These are phyloP conservation scores for Drosophila anomalata DNA, from an alignment of 2,888 invertebrate genomes.

Conservation along the genomic window DNA sequence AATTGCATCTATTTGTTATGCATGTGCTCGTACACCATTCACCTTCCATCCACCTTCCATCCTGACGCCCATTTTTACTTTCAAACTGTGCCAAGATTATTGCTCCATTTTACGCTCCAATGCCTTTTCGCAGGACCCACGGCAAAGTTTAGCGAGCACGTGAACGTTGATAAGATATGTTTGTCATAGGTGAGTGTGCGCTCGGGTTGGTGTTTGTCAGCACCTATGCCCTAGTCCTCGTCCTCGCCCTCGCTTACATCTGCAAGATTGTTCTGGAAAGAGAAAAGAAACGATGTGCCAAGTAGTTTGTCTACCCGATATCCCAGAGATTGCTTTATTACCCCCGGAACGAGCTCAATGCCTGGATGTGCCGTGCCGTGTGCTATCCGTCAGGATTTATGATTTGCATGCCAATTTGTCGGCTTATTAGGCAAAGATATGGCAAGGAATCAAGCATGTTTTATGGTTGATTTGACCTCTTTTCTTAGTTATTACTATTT, in stretches of 20 bases:
- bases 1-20: conserved; percentile 27
- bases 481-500: too few relatives aligned
- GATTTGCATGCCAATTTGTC: conserved; percentile 46
- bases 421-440: conserved; percentile 14
- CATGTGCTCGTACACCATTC: neutral
- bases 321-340: conserved; percentile 57
- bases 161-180: conserved; percentile 73
- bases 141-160: conserved; percentile 47
- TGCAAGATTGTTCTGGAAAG: conserved; percentile 13
- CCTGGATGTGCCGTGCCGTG: neutral
- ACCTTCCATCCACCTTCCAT: neutral
- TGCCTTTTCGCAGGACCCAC: conserved; percentile 45
- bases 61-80: conserved; percentile 2
- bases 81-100: conserved; percentile 65
- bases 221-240: conserved; percentile 6
- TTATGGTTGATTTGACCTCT: neutral
- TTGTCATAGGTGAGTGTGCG: conserved; percentile 39
- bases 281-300: conserved; percentile 44
- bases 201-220: conserved; percentile 2
- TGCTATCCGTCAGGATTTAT: conserved; percentile 21
- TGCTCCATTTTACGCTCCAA: conserved; percentile 70
- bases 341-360: conserved; percentile 21
- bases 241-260: conserved; percentile 24
- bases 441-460: neutral
- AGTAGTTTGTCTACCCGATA: conserved; percentile 48